Base-by-base conservation (phyloP, 1,140 invertebrate genomes). In the Atopsyche davidsoni region DNA sequence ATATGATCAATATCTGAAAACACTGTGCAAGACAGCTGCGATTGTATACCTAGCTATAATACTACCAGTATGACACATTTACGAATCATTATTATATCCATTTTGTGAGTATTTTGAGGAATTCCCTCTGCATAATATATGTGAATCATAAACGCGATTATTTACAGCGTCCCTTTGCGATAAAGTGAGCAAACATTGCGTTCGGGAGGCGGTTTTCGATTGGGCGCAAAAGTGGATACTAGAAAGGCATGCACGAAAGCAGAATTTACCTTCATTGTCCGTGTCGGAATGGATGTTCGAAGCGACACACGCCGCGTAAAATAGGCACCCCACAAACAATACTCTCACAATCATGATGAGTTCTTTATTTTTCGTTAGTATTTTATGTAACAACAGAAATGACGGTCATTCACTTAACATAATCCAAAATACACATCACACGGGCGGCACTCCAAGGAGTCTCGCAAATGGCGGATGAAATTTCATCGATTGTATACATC, bases 401-500 rank as follows among this genome's bases (percentile, higher is more conserved):
- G 46, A 38, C 28, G 32, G 39, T 49, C 19, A 49, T 49, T 49
- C 46, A 42, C 38, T 41, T 32, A 39, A 32, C 39, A 49, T 31
- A 42, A 41, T 21, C 38, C 46, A 25, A 31, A 41, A 41, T 32
- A 40, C 44, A 38, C 44, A 49, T 41, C 46, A 19, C 46, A 49
- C 46, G 38, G 38, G 39, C 25, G 38, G 17, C 38, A 32, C 46
- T 41, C 35, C 9, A 21, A 22, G n/a, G 34, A 38, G 46, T 47
- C n/a, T 47, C 46, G 46, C 46, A 49, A 49, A 49, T 49, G 46
- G 46, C 46, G 46, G 46, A 41, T 42, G 38, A 11, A 49, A 49
- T 49, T 47, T 49, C 46, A 49, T 49, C 46, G 46, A 49, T 49
- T 49, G 46, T 49, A 42, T 49, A 49, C 46, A 46, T 40, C 40